phyloP scores from a whole-genome alignment of 2,797 vertebrate genomes.

The Hafferia zeledoni region DNA sequence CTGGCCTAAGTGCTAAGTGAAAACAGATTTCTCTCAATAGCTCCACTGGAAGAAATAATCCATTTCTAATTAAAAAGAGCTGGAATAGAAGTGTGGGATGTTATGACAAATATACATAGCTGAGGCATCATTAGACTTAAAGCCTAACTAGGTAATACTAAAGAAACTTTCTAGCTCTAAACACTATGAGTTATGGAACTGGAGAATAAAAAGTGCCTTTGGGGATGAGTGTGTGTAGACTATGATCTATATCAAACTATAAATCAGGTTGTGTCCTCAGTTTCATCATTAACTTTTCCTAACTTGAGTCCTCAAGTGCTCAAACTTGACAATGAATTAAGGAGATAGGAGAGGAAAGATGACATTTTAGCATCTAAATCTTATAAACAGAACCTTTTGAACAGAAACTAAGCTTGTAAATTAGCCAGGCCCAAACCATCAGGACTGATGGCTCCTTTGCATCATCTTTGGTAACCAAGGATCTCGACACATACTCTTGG shows the following conservation, averaged over 20 bases:
- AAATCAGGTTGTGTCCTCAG: background rate
- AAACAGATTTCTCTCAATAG: constrained; percentile 11
- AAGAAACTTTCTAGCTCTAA: background rate
- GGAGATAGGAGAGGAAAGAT: background rate
- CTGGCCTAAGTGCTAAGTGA: background rate
- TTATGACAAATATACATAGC: background rate
- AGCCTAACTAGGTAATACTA: background rate
- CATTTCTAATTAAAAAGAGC: background rate
- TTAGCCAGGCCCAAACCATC: background rate
- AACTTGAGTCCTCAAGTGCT: background rate
- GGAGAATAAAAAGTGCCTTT: background rate
- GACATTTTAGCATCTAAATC: background rate
- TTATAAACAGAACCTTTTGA: background rate
- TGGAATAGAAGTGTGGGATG: background rate
- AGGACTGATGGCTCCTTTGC: background rate
- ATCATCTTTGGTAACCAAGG: background rate
- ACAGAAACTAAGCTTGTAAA: background rate
- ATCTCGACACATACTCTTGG: background rate
- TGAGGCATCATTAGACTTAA: background rate
- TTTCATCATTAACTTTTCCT: background rate
- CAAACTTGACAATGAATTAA: background rate
- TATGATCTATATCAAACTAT: background rate
- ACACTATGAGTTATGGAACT: background rate
- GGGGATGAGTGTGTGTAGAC: background rate
- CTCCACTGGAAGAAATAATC: constrained; percentile 22